These are phyloP conservation scores for Platorchestia sp. DNA, from an alignment of 1,140 invertebrate species.

Conservation along the genomic window DNA sequence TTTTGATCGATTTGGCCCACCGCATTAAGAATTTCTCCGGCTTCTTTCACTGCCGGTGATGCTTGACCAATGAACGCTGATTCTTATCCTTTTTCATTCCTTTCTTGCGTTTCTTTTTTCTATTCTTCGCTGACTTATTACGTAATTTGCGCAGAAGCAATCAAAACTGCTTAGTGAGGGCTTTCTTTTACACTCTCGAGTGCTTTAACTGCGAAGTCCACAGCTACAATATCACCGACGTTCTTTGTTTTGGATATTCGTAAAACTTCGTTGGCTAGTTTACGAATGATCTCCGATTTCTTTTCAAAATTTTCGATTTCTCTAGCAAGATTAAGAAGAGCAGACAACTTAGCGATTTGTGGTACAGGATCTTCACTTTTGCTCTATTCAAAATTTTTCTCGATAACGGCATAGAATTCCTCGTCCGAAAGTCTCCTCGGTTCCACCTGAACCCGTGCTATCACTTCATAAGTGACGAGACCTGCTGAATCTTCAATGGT, in stretches of 20 bases:
- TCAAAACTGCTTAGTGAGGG: neutral
- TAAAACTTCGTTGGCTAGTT: constrained; percentile 4
- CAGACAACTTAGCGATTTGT: neutral
- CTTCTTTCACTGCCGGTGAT: neutral
- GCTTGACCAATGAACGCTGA: neutral
- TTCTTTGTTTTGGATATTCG: neutral
- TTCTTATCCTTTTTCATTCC: constrained; percentile 5
- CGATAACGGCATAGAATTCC: neutral
- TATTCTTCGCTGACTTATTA: neutral
- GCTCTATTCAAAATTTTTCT: neutral
- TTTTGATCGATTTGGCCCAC: neutral
- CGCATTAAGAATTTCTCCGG: neutral
- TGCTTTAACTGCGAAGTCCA: constrained; percentile 2
- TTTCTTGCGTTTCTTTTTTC: neutral
- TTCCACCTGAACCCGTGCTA: neutral
- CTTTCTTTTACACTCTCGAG: neutral
- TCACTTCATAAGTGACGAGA: neutral
- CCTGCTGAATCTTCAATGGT: neutral
- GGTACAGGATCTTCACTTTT: neutral
- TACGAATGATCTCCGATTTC: neutral
- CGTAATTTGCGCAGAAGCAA: neutral
- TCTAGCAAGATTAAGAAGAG: neutral
- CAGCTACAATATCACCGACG: constrained; percentile 15
- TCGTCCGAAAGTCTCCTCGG: neutral
- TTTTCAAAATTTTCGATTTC: neutral